Percentiles rank a stretch among this genome's conserved stretches.
These are phyloP conservation scores for Spodoptera exigua DNA, from an alignment of 2,888 invertebrate species.

Conservation along the genomic window DNA sequence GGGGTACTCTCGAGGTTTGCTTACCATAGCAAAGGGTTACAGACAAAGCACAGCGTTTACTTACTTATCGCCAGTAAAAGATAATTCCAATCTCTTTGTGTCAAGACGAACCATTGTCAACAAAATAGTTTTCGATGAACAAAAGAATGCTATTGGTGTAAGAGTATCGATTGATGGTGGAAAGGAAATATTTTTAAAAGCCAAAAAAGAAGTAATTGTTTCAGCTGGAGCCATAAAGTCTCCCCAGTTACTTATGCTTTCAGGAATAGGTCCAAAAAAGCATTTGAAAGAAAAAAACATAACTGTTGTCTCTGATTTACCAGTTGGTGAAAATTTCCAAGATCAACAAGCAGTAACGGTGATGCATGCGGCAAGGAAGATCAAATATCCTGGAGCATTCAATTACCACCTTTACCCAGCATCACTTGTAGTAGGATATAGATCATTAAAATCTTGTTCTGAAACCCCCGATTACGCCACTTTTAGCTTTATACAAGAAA, in stretches of 20 bases:
- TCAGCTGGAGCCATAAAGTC: constrained; percentile 77
- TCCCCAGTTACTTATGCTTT: constrained; percentile 77
- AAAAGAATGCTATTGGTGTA: constrained; percentile 40
- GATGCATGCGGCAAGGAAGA: constrained; percentile 5
- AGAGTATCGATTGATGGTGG: constrained; percentile 14
- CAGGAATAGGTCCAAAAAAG: constrained; percentile 77
- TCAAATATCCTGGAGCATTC: background rate
- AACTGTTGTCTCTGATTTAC: constrained; percentile 66
- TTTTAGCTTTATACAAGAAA: constrained; percentile 7
- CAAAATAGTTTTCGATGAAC: constrained; percentile 32
- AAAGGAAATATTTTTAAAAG: constrained; percentile 26
- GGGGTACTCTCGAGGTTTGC: constrained; percentile 20
- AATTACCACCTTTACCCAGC: constrained; percentile 11
- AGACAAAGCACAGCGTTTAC: constrained; percentile 39
- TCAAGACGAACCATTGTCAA: constrained; percentile 25
- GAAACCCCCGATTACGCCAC: constrained; percentile 22
- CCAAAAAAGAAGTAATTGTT: constrained; percentile 74
- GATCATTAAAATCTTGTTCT: constrained; percentile 16
- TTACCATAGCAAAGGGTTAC: constrained; percentile 19
- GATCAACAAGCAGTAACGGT: constrained; percentile 15
- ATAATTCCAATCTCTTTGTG: constrained; percentile 29
- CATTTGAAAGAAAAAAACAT: constrained; percentile 67
- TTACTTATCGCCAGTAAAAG: constrained; percentile 28
- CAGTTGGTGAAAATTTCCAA: constrained; percentile 73
- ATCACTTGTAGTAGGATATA: constrained; percentile 5